Evolutionary conservation across 2,113 vertebrate genomes (phyloP), one percentile per base, ranked within the genome.

Genomic region (Sinocyclocheilus anophthalmus): DNA sequence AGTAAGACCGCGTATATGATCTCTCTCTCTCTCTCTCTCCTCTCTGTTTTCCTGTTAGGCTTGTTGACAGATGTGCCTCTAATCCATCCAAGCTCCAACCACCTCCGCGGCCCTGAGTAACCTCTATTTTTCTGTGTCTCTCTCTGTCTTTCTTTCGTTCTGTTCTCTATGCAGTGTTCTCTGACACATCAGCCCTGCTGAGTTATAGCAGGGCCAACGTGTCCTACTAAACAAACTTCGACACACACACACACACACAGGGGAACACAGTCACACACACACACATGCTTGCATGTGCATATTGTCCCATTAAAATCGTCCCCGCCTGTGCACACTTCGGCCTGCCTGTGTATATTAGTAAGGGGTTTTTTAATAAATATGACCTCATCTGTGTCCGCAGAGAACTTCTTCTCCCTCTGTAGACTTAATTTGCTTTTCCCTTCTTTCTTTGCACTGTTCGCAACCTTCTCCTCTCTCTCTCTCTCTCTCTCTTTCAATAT

Each of bases 321-420:
- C 53, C 14, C 2, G 37, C 61, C 18, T 77, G 16, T 61, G 48
- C 59, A 70, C 86, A 83, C 77, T 50, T 59, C 33, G 55, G 76
- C 72, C 45, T 76, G 81, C 61, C 69, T 82, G 48, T 84, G 76
- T 77, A 55, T 63, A 77, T 81, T 86, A 69, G 80, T 82, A 55
- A 10, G 8, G 87, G 70, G 76, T 77, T 88, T 88, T 72, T 88
- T 88, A 88, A 88, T 88, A 88, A 88, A 75, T 83, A 84, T 88
- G 88, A 88, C 88, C 70, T 87, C 88, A 88, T 88, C 82, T 48
- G 39, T 26, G 77, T 86, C 76, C 78, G 20, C 70, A 61, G 86
- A 78, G 82, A 39, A 72, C 73, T 83, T 22, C 30, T 53, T 85
- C 87, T 86, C 84, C 53, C 83, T 79, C 75, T 57, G 37, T 85